These are phyloP conservation scores for Bombus breviceps DNA, from an alignment of 1,140 invertebrate genomes.

Conservation along the genomic window DNA sequence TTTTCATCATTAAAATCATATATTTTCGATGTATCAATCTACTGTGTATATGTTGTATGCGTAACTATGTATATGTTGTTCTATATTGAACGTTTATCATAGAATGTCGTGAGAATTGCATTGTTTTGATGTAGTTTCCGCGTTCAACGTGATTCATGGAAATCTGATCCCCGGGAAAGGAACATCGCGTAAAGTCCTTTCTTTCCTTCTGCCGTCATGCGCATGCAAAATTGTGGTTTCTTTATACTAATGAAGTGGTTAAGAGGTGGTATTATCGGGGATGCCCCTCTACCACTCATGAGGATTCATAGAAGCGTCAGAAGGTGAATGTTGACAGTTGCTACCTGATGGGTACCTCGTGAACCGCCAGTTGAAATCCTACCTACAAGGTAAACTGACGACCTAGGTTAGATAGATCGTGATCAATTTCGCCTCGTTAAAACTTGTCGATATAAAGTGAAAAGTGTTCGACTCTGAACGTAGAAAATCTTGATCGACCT, in stretches of 20 bases:
- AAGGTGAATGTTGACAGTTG: neutral
- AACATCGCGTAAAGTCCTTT: neutral
- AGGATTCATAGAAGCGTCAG: neutral
- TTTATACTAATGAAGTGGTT: neutral
- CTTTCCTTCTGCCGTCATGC: neutral
- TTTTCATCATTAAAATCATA: too few relatives aligned
- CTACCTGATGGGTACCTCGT: neutral
- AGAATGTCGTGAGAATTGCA: neutral
- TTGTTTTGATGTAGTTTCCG: neutral
- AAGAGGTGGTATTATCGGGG: neutral
- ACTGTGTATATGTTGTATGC: neutral
- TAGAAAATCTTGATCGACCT: neutral
- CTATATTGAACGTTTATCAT: neutral
- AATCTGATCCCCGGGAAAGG: neutral
- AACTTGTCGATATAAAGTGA: neutral
- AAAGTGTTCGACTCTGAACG: neutral
- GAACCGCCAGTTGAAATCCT: neutral
- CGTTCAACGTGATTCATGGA: neutral
- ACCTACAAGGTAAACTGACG: neutral
- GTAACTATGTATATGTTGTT: neutral
- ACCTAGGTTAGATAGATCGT: too few relatives aligned
- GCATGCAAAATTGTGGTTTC: neutral
- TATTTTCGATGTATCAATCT: too few relatives aligned
- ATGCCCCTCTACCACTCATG: constrained; percentile 24
- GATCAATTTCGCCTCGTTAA: neutral